Conservation (phyloP, 2,888 invertebrate genomes). For the Acrobasis repandana region DNA sequence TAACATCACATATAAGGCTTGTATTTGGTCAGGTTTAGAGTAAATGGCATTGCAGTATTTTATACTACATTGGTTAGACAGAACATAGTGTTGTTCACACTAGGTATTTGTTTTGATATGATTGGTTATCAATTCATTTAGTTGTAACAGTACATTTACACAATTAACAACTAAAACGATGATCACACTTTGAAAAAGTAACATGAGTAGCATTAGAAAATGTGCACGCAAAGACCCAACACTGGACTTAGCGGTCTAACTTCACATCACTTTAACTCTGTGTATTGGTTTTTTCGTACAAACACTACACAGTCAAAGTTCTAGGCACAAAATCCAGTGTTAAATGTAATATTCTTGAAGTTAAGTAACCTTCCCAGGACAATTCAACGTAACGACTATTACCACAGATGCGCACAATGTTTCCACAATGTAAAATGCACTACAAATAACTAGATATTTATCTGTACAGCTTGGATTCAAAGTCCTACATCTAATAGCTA, state of each 20-base stretch:
- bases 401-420: conserved; percentile 70
- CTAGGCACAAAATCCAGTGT: too few species aligned
- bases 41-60: conserved; percentile 20
- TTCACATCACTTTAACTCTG: too few species aligned
- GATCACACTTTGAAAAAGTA: conserved; percentile 34
- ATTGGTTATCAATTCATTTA: conserved; percentile 34
- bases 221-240: conserved; percentile 35
- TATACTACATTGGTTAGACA: conserved; percentile 33
- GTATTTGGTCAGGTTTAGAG: conserved; percentile 9
- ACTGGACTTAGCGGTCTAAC: too few species aligned
- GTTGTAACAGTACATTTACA: conserved; percentile 26
- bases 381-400: conserved; percentile 66
- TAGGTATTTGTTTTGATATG: conserved; percentile 55
- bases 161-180: conserved; percentile 30
- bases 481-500: conserved; percentile 78
- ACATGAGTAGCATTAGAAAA: conserved; percentile 39
- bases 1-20: background rate
- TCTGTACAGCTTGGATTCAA: conserved; percentile 80
- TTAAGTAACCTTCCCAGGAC: conserved; percentile 58
- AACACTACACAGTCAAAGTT: too few species aligned
- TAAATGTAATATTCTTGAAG: conserved; percentile 37
- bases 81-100: conserved; percentile 39
- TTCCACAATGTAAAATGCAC: conserved; percentile 77
- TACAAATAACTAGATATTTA: conserved; percentile 75
- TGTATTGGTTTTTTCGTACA: too few species aligned